phyloP scores from a whole-genome alignment of 2,888 invertebrate genomes.

The Neoitamus cyanurus region DNA sequence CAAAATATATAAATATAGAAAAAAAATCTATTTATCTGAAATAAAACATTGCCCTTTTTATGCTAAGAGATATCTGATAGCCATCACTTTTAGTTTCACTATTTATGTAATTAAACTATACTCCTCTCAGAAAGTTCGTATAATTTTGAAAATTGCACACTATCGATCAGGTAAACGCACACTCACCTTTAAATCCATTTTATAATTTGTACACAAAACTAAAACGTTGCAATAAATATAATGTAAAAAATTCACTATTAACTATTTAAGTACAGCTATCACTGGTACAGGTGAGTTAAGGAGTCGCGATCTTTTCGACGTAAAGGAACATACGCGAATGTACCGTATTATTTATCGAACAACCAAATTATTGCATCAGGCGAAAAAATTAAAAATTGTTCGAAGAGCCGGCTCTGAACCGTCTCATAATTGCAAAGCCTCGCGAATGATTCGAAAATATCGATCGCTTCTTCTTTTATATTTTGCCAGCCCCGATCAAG shows the following conservation, averaged over 20 bases:
- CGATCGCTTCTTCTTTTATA: conserved; percentile 47
- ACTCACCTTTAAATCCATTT: conserved; percentile 42
- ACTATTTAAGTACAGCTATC: conserved; percentile 4
- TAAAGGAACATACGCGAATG: background rate
- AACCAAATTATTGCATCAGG: conserved; percentile 7
- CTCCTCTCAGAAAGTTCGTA: background rate
- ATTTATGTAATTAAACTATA: background rate
- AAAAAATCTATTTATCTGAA: background rate
- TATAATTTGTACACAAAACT: background rate
- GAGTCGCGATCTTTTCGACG: background rate
- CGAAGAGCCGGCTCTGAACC: conserved; percentile 22
- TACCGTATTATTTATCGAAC: background rate
- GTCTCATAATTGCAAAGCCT: conserved; percentile 50
- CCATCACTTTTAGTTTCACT: background rate
- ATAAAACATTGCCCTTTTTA: background rate
- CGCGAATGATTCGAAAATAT: conserved; percentile 48
- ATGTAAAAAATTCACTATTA: background rate
- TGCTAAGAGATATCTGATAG: background rate
- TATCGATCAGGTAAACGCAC: background rate
- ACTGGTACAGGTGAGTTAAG: background rate
- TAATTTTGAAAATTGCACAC: background rate
- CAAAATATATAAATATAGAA: background rate
- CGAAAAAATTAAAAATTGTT: background rate
- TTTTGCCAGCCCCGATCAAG: background rate
- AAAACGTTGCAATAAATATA: background rate